phyloP scores from a whole-genome alignment of 2,888 invertebrate genomes.

The Perizoma flavofasciatum region DNA sequence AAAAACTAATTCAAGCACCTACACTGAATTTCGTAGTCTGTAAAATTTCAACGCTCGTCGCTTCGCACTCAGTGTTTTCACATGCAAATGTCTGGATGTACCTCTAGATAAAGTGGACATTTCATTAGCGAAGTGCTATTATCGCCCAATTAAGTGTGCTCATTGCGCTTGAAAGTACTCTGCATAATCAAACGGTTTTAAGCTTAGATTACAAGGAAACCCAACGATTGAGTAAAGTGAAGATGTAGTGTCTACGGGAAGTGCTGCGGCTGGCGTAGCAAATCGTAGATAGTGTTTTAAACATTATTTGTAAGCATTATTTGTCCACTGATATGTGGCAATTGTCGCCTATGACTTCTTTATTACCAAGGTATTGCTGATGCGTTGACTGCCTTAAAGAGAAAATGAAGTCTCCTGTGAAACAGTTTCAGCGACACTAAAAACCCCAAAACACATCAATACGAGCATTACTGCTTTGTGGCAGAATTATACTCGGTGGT shows the following conservation, averaged over 20 bases:
- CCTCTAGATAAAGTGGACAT: constrained; percentile 37
- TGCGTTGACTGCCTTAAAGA: no score
- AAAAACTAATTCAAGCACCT: neutral
- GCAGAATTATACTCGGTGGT: no score
- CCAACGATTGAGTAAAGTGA: constrained; percentile 1
- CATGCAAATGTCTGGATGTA: constrained; percentile 35
- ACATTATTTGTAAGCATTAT: no score
- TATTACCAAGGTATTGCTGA: no score
- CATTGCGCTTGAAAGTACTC: constrained; percentile 27
- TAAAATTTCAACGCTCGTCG: constrained; percentile 6
- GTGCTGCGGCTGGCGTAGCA: neutral
- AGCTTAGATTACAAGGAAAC: constrained; percentile 17
- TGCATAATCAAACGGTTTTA: constrained; percentile 22
- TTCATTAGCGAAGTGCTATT: constrained; percentile 36
- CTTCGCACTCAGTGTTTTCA: constrained; percentile 19
- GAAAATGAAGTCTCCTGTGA: no score
- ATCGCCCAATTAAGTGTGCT: constrained; percentile 33
- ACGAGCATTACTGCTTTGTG: no score
- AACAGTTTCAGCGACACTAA: no score
- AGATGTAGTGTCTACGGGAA: neutral
- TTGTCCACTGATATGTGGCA: no score
- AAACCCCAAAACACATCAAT: no score
- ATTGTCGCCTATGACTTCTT: no score
- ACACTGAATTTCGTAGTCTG: neutral
- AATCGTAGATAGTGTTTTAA: neutral